Evolutionary conservation across 2,113 vertebrate species (phyloP), one percentile per base, ranked within the genome.

Genomic region (Amia ocellicauda): DNA sequence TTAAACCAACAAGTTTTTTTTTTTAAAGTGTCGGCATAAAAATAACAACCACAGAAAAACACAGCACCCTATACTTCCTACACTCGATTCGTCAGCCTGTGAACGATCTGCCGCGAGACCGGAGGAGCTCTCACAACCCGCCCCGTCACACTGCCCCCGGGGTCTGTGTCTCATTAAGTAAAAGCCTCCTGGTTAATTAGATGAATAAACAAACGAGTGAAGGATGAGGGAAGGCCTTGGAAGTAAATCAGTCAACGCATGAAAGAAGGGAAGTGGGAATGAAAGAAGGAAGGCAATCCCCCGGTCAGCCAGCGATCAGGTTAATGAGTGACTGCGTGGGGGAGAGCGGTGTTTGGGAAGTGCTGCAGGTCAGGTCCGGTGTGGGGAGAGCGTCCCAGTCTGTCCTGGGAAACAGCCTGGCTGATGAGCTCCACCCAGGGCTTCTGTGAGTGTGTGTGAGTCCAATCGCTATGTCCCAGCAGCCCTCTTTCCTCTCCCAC

Each of bases 381-480:
- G 22, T n/a, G 24, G 7, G 4, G 19, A 23, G 56, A 55, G 55
- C 59, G 22, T 16, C 40, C 42, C 53, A 22, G n/a, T 14, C 41
- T 26, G 67, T 71, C 75, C 75, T 84, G 74, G 74, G 76, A 84
- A 81, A 67, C 63, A 52, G 68, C 71, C 51, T 36, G 36, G 49
- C 62, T 68, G 59, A 67, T 20, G 54, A 67, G 47, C 40, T 42
- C 24, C 23, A 43, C 27, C 62, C 23, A 58, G 29, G 5, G 20
- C 23, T 8, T 60, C 58, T 42, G 8, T 19, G 29, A 43, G 50
- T 67, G 53, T 69, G 58, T 57, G 29, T 50, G 40, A 57, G 56
- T 66, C n/a, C 62, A 63, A 50, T 20, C 36, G 23, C 62, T 31
- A 17, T 13, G 22, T 63, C 31, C 60, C 40, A 19, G 9, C 51